phyloP scores from a whole-genome alignment of 2,113 vertebrate species.

The Corydoras maculifer region DNA sequence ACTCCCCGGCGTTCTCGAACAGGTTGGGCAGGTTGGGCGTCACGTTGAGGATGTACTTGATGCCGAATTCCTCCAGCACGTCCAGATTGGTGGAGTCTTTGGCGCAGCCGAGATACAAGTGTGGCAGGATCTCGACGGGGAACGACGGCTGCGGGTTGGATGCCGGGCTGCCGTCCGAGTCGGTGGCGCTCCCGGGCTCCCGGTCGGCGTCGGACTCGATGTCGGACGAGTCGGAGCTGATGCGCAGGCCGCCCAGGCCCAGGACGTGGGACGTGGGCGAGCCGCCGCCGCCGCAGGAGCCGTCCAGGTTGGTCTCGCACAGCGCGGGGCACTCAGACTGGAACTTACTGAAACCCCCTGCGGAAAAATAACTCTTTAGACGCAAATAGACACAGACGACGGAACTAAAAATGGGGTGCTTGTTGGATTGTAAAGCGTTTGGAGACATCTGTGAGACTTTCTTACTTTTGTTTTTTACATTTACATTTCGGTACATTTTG shows the following conservation, averaged over 20 bases:
- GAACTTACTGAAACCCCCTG: slow-evolving; percentile 84
- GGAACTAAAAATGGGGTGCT: background rate
- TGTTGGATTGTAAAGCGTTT: background rate
- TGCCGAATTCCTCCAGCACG: slow-evolving; percentile 94
- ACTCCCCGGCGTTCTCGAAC: slow-evolving; percentile 94
- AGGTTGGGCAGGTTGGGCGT: slow-evolving; percentile 97
- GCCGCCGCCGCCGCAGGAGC: slow-evolving; percentile 62
- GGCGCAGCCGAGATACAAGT: slow-evolving; percentile 88
- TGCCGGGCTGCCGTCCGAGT: slow-evolving; percentile 69
- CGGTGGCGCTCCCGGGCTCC: slow-evolving; percentile 68
- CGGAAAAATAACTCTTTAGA: background rate
- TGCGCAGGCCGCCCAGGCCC: slow-evolving; percentile 74
- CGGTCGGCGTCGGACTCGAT: slow-evolving; percentile 76
- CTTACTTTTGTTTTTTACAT: no score
- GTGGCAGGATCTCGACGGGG: slow-evolving; percentile 82
- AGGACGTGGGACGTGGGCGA: slow-evolving; percentile 69
- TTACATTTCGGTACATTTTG: no score
- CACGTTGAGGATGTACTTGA: slow-evolving; percentile 98
- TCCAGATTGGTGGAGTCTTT: slow-evolving; percentile 98
- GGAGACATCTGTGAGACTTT: no score
- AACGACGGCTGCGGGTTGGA: slow-evolving; percentile 70
- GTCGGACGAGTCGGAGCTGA: slow-evolving; percentile 75
- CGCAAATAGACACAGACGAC: background rate
- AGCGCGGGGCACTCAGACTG: slow-evolving; percentile 76
- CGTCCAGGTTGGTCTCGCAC: slow-evolving; percentile 75